These are phyloP conservation scores for Gopherus flavomarginatus DNA, from an alignment of 2,113 vertebrate species.

Conservation along the genomic window DNA sequence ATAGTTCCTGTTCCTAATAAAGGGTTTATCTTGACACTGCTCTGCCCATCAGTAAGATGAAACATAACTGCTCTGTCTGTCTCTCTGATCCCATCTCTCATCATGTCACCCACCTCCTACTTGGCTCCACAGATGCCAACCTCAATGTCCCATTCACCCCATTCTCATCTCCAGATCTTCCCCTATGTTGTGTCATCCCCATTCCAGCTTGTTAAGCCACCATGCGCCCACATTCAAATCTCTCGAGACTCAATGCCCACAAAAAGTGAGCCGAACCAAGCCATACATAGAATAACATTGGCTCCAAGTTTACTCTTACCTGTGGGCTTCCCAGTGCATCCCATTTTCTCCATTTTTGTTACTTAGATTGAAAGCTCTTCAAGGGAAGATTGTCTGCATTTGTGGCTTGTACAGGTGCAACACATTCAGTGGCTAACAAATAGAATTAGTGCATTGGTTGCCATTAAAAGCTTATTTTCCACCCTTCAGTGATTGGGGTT, in stretches of 20 bases:
- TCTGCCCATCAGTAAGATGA: neutral
- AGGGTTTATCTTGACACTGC: neutral
- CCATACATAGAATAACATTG: neutral
- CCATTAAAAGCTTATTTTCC: neutral
- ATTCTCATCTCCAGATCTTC: neutral
- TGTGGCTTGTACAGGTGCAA: neutral
- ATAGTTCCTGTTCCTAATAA: neutral
- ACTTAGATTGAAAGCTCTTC: neutral
- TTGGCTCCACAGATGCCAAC: neutral
- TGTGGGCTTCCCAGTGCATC: neutral
- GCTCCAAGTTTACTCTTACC: neutral
- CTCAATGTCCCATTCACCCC: neutral
- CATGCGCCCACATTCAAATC: neutral
- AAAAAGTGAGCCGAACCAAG: neutral
- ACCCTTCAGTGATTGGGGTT: neutral
- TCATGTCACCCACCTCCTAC: neutral
- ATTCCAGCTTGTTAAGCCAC: neutral
- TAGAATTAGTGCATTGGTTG: neutral
- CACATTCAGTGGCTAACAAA: neutral
- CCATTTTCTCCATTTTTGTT: neutral
- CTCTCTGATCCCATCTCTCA: neutral
- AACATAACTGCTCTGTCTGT: no score
- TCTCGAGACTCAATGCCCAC: neutral
- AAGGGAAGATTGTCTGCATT: neutral
- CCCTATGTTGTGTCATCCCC: no score